A percentile compares a stretch with the other conserved stretches of the same genome.
Evolutionary conservation across 2,888 invertebrate species (phyloP).

Genomic region (Acanthosepion pharaonis): DNA sequence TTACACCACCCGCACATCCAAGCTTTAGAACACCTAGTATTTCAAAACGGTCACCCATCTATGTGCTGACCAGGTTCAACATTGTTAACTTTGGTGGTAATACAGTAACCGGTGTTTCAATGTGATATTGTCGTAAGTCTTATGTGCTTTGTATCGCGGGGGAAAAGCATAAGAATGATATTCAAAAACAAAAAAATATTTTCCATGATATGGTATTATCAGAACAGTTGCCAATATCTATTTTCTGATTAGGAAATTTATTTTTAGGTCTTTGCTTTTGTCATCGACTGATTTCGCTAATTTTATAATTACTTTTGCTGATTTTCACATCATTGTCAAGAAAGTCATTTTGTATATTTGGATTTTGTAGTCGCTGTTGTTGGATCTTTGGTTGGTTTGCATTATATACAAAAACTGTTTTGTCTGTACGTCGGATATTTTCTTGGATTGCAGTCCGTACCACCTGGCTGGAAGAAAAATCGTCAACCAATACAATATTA

Average conservation of each 20-base stretch:
- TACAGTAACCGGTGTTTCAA: too few species aligned
- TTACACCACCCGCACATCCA: too few species aligned
- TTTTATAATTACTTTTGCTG: background rate
- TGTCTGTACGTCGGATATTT: conserved; percentile 44
- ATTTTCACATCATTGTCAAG: background rate
- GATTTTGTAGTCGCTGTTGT: background rate
- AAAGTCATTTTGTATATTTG: background rate
- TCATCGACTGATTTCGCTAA: background rate
- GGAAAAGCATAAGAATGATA: background rate
- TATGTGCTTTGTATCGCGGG: background rate
- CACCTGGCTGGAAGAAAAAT: conserved; percentile 38
- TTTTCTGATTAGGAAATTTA: background rate
- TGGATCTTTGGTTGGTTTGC: background rate
- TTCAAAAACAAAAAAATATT: background rate
- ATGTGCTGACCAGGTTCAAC: too few species aligned
- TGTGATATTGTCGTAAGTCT: too few species aligned
- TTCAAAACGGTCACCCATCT: too few species aligned
- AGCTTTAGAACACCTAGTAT: too few species aligned
- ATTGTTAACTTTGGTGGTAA: too few species aligned
- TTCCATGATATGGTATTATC: background rate
- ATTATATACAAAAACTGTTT: background rate
- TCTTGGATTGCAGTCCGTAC: conserved; percentile 43
- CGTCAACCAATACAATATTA: conserved; percentile 44
- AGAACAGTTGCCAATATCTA: background rate
- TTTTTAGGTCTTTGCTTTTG: background rate